Conservation (phyloP, 2,888 invertebrate genomes). For the Tenodera sinensis region DNA sequence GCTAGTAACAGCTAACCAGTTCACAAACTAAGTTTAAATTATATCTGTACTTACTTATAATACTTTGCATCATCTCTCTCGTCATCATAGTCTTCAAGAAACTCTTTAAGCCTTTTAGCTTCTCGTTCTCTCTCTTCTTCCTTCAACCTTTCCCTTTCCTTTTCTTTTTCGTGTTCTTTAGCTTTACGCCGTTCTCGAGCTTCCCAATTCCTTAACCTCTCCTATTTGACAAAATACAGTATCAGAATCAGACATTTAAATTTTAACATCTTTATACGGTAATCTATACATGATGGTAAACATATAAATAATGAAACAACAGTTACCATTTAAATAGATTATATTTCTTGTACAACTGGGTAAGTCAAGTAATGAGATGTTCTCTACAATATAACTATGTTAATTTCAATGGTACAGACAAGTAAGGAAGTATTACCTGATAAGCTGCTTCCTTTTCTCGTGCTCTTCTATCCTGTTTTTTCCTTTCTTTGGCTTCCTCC, state of each 20-base stretch:
- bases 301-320: no score
- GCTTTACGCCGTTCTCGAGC: constrained; percentile 81
- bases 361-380: no score
- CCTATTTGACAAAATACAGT: constrained; percentile 34
- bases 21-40: no score
- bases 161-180: constrained; percentile 86
- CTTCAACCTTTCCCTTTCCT: constrained; percentile 77
- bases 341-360: no score
- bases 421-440: constrained; percentile 59
- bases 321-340: no score
- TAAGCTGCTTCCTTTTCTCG: constrained; percentile 96
- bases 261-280: no score
- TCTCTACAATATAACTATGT: no score
- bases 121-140: constrained; percentile 87
- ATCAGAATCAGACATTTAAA: background rate
- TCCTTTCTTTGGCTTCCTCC: constrained; percentile 87
- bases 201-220: constrained; percentile 71
- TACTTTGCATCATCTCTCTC: constrained; percentile 96
- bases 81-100: constrained; percentile 98
- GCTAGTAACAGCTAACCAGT: no score
- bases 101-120: constrained; percentile 91
- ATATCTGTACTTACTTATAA: constrained; percentile 62
- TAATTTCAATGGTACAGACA: no score
- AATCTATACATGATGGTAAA: no score
- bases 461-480: constrained; percentile 85